A percentile compares a stretch with the other conserved stretches of the same genome.
Conservation (phyloP, 2,797 vertebrate genomes). For the Austrolebias charrua region DNA sequence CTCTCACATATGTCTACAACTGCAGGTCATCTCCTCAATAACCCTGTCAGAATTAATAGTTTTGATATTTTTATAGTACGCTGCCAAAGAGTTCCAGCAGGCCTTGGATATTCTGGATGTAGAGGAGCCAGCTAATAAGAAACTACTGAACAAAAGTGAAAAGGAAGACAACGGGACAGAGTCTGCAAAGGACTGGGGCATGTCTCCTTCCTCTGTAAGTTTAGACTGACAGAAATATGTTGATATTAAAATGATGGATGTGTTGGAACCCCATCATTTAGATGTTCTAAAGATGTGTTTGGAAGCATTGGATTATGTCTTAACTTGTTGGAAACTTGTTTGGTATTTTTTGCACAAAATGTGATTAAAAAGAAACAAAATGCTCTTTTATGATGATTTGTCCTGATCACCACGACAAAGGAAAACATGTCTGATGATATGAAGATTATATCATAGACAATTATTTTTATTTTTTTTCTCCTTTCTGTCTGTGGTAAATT, state of each 20-base stretch:
- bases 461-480: slow-evolving; percentile 9
- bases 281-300: too few relatives aligned
- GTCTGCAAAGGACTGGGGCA: slow-evolving; percentile 89
- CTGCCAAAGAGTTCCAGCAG: slow-evolving; percentile 98
- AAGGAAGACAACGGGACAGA: slow-evolving; percentile 90
- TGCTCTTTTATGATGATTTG: not conserved
- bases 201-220: slow-evolving; percentile 92
- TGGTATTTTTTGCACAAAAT: not conserved
- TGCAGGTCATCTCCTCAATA: not conserved
- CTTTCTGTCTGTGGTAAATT: slow-evolving; percentile 23
- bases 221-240: not conserved
- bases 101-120: slow-evolving; percentile 96
- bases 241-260: not conserved
- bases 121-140: slow-evolving; percentile 92
- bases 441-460: not conserved
- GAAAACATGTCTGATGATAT: too few relatives aligned
- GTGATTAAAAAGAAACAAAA: not conserved
- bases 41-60: too few relatives aligned
- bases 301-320: too few relatives aligned
- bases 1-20: not conserved
- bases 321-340: too few relatives aligned
- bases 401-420: too few relatives aligned
- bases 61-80: slow-evolving; percentile 81
- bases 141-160: slow-evolving; percentile 86
- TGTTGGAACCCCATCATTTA: too few relatives aligned